phyloP scores from a whole-genome alignment of 2,113 vertebrate genomes.

The Taxidea taxus region DNA sequence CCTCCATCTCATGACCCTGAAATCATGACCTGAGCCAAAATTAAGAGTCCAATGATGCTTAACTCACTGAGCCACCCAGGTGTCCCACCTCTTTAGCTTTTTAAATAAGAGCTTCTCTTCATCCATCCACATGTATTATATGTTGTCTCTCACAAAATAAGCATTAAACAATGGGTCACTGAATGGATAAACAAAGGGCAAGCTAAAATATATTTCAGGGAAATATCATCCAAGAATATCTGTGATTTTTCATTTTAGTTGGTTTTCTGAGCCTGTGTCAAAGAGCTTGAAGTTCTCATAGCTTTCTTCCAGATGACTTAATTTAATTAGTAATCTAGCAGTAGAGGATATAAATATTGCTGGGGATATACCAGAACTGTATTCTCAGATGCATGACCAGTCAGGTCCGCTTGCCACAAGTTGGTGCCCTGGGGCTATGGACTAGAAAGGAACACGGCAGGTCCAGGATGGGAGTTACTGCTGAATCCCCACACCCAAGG shows the following conservation, averaged over 20 bases:
- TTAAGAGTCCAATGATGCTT: not conserved
- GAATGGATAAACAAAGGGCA: not conserved
- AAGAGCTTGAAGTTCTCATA: not conserved
- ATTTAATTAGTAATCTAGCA: not conserved
- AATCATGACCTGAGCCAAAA: not conserved
- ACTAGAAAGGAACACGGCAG: not conserved
- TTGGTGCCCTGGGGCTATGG: not conserved
- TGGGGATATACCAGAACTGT: not conserved
- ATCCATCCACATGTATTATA: not conserved
- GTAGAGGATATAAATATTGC: not conserved
- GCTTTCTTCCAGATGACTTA: not conserved
- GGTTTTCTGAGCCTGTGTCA: not conserved
- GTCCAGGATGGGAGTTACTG: fast-evolving
- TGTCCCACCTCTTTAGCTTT: not conserved
- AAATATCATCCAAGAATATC: not conserved
- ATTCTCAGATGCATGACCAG: not conserved
- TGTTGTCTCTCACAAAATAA: not conserved
- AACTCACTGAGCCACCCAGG: not conserved
- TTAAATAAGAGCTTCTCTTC: not conserved
- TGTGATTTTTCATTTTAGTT: not conserved
- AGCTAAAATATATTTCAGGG: not conserved
- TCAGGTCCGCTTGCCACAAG: not conserved
- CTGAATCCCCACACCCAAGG: not conserved
- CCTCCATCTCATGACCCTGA: not conserved
- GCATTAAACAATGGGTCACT: not conserved